Base-by-base conservation (phyloP, 2,113 vertebrate genomes). In the Scomber scombrus region DNA sequence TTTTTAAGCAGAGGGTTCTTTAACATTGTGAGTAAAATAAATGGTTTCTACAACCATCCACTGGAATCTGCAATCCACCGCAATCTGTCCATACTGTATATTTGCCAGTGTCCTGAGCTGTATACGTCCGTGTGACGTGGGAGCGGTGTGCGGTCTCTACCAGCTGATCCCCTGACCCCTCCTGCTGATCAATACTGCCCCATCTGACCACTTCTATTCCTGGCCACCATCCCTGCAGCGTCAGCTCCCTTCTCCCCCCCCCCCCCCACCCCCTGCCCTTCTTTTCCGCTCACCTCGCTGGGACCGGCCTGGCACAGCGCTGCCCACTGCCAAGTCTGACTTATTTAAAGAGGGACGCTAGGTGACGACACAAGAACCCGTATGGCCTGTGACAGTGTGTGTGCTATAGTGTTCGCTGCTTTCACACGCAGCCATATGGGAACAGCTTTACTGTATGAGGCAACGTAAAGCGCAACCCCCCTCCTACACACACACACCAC, bases 161-260 rank as follows among this genome's bases (percentile, higher is more conserved):
- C 79, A 57, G 63, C 71, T 72, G 82, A 83, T 82, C 76, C 34
- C 43, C 26, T 55, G 72, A 85, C 84, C 90, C 80, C 76, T 77
- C 89, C 84, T 58, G 80, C 85, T 84, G 85, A 86, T 93, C 93
- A 71, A 89, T 92, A 69, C 80, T 69, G 80, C 64, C 88, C 90
- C 75, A 82, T 52, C 76, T 87, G 91, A 93, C 90, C 75, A 55
- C 68, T 86, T 90, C 93, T 91, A 93, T 92, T 93, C 72, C 85
- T 79, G 85, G 84, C 62, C 73, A 11, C 57, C 47, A 46, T 73
- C 79, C 85, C 90, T 84, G 88, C 82, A 79, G 88, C 72, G 87
- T 89, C 89, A 88, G 88, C 81, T 83, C 71, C 75, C 69, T 56
- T 69, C 67, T 26, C 3, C 1, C 23, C 23, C 23, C 23, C 23